These are phyloP conservation scores for Harpalus rufipes DNA, from an alignment of 2,888 invertebrate species.

Conservation along the genomic window DNA sequence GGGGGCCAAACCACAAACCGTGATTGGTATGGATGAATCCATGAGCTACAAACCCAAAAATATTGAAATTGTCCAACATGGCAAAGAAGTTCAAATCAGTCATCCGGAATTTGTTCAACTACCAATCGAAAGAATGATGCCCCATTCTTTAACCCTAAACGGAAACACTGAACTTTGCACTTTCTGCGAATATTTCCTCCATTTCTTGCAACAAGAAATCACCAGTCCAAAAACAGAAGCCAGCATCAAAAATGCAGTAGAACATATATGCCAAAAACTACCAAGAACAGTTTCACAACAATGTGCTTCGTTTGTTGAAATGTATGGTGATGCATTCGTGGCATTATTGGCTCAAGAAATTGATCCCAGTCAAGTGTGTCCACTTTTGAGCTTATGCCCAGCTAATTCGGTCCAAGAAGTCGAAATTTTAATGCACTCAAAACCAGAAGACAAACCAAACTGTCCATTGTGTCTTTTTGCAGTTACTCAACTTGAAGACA, in stretches of 20 bases:
- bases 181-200: constrained; percentile 90
- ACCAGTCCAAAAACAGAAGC: constrained; percentile 85
- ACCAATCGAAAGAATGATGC: constrained; percentile 79
- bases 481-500: constrained; percentile 86
- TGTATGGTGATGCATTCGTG: constrained; percentile 89
- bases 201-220: constrained; percentile 87
- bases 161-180: constrained; percentile 82
- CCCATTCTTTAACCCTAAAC: constrained; percentile 73
- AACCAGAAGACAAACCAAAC: constrained; percentile 81
- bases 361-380: constrained; percentile 88
- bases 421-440: constrained; percentile 78
- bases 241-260: constrained; percentile 82
- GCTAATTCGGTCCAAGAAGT: constrained; percentile 79
- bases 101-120: constrained; percentile 76
- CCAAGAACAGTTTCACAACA: constrained; percentile 82
- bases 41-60: constrained; percentile 74
- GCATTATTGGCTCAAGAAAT: constrained; percentile 88
- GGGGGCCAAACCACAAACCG: constrained; percentile 67
- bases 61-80: constrained; percentile 67
- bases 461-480: constrained; percentile 93
- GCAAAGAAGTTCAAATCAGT: constrained; percentile 68
- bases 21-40: constrained; percentile 77
- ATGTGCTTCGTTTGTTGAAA: constrained; percentile 87
- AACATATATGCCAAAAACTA: constrained; percentile 84
- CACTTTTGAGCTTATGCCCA: constrained; percentile 85